phyloP scores from a whole-genome alignment of 2,888 invertebrate species.

The Nemotelus pantherinus region DNA sequence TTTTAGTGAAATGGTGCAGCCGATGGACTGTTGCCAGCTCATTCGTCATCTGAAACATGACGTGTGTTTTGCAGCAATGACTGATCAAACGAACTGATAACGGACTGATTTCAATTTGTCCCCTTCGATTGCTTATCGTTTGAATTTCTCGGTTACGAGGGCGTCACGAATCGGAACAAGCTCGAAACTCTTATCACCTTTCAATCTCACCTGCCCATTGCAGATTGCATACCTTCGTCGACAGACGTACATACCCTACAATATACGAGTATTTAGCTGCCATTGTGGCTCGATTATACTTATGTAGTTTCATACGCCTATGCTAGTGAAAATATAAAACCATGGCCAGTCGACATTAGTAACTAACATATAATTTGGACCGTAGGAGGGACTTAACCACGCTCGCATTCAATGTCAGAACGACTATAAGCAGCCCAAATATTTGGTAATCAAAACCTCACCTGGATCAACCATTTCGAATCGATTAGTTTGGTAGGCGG shows the following conservation, averaged over 20 bases:
- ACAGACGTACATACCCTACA: background rate
- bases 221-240: background rate
- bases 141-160: background rate
- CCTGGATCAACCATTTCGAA: conserved; percentile 35
- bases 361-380: background rate
- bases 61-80: no score
- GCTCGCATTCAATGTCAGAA: background rate
- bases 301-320: no score
- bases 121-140: no score
- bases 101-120: no score
- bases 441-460: conserved; percentile 44
- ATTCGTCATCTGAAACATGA: no score
- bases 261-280: background rate
- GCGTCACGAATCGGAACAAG: conserved; percentile 14
- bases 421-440: conserved; percentile 37
- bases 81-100: no score
- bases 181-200: conserved; percentile 22
- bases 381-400: conserved; percentile 25
- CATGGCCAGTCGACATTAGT: no score
- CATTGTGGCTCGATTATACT: no score
- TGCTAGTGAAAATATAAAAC: no score
- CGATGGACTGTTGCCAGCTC: no score
- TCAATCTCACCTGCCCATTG: conserved; percentile 31
- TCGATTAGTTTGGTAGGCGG: conserved; percentile 33
- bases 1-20: no score